Evolutionary conservation across 2,888 invertebrate genomes (phyloP).

Genomic region (Coenonympha arcania): DNA sequence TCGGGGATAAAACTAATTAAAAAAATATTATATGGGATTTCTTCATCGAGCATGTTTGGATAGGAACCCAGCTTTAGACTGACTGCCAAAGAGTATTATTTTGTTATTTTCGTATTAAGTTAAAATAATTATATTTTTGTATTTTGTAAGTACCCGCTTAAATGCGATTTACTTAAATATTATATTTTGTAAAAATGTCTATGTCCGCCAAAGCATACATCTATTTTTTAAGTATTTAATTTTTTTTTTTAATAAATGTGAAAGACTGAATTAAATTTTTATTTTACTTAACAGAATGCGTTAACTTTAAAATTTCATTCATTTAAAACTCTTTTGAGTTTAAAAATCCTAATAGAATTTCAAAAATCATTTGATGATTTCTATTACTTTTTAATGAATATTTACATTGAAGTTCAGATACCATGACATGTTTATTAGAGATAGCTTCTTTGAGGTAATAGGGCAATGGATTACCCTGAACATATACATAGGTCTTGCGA

Average conservation of each 20-base stretch:
- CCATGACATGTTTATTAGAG: no score
- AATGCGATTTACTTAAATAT: conserved; percentile 12
- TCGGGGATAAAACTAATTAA: no score
- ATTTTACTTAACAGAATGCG: not conserved
- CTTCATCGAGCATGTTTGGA: not conserved
- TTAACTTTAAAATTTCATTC: not conserved
- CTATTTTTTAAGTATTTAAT: conserved; percentile 23
- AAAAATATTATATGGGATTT: not conserved
- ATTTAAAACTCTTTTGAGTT: no score
- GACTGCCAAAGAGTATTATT: conserved; percentile 59
- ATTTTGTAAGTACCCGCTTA: conserved; percentile 22
- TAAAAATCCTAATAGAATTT: no score
- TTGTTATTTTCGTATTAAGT: conserved; percentile 38
- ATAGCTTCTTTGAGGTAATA: no score
- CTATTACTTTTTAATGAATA: no score
- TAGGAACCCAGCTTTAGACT: conserved; percentile 38
- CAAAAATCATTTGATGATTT: no score
- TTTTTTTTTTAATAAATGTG: conserved; percentile 27
- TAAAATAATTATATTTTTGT: conserved; percentile 8
- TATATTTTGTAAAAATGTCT: conserved; percentile 14
- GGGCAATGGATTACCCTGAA: no score
- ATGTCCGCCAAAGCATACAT: conserved; percentile 25
- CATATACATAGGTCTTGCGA: no score
- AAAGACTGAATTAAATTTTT: conserved; percentile 25
- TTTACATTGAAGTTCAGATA: no score